Evolutionary conservation across 2,797 vertebrate species (phyloP), one percentile per base, ranked within the genome.

Genomic region (Siniperca undulata): DNA sequence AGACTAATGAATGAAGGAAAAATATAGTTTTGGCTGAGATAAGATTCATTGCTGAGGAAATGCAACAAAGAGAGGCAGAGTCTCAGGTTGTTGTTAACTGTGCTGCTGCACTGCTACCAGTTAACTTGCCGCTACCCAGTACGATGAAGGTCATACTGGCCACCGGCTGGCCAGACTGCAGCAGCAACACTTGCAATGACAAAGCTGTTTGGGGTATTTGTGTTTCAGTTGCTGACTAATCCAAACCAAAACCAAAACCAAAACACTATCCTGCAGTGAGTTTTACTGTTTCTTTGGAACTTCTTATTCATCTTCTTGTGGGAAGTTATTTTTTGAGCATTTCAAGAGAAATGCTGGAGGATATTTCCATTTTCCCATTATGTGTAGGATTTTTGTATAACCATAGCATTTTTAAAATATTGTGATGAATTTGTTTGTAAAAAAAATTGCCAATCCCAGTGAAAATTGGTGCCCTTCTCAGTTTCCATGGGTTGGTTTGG

Each of bases 31-130:
- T 44, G 61, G 9, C 67, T 70, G 38, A 78, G 40, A 68, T 74
- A 60, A 70, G 24, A n/a, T 68, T 72, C 5, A 52, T 10, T 52
- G 75, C 65, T 60, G 55, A 75, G 34, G 12, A 71, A 56, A 67
- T 67, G 46, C 42, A 72, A 75, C 61, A 82, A 58, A 59, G 46
- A 74, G 40, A 77, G 44, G 73, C 59, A 59, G 14, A 50, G 65
- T 69, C 53, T 74, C 62, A 42, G 65, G 30, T 59, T 70, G 68
- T 27, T 62, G 50, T 27, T 65, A 44, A 60, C 52, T 75, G 70
- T 75, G 58, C 44, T 68, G 75, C 52, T 87, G 70, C 50, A 60
- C 46, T 59, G 70, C 60, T 70, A n/a, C 46, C n/a, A 46, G 59
- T 46, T 36, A 62, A 70, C 79, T 40, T 52, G 59, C 64, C 65